Evolutionary conservation across 2,113 vertebrate genomes (phyloP), one percentile per base, ranked within the genome.

Genomic region (Alouatta palliata): DNA sequence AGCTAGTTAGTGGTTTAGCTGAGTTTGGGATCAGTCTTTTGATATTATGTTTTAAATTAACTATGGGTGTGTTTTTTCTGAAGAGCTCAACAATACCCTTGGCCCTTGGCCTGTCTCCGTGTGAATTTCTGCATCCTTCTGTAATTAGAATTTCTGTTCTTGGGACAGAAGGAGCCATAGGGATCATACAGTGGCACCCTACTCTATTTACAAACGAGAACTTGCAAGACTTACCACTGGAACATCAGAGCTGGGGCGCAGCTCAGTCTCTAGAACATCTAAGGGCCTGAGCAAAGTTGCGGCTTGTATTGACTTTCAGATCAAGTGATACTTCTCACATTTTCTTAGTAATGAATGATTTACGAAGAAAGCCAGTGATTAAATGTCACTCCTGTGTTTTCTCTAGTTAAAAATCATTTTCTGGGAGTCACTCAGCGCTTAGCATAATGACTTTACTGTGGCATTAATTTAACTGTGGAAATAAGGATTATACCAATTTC

Each of bases 401-500:
- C 43, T 45, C 19, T 81, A 93, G 95, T 94, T 88, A 97, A 93
- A 93, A 90, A 35, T 56, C 12, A 80, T 96, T 94, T 97, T 84
- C 84, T 94, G 77, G 49, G 21, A 93, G 71, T 90, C 93, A 87
- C 70, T 87, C 75, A 37, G 54, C 45, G 1, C 43, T 96, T 84
- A 81, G 13, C 82, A 70, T 58, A 91, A 94, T 90, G 64, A 73
- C 82, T 94, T 96, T 91, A 45, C 66, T 95, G 87, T 96, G 93
- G 35, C 16, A 81, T 83, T 80, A 93, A 95, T 95, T 93, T 96
- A 95, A 87, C 83, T 87, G n/a, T 90, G 90, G 87, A 95, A 98
- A 96, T 93, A 92, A 91, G 81, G 83, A 96, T 96, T 93, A 85
- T 61, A 58, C 64, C 91, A 91, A 95, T 95, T 97, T 93, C 93